These are phyloP conservation scores for Amia ocellicauda DNA, from an alignment of 2,113 vertebrate species.

Conservation along the genomic window DNA sequence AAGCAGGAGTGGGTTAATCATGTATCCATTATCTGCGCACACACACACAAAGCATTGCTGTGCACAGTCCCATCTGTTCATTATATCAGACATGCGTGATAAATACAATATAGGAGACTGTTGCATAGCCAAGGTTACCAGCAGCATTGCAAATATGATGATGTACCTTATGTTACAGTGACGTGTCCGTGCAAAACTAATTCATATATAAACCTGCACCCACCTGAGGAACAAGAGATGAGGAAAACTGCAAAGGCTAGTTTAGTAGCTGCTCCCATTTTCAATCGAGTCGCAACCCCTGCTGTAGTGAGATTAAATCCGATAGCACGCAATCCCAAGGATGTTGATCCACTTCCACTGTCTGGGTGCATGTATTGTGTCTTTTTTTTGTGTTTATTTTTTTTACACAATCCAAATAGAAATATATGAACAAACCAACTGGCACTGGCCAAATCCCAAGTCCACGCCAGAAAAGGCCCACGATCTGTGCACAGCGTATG, in stretches of 20 bases:
- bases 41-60: too few relatives aligned
- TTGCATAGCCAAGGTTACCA: too few relatives aligned
- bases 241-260: conserved; percentile 97
- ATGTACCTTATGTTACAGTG: too few relatives aligned
- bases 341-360: conserved; percentile 1
- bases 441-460: conserved; percentile 26
- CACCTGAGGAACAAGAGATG: conserved; percentile 98
- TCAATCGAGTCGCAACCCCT: conserved; percentile 51
- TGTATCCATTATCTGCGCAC: too few relatives aligned
- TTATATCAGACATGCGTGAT: too few relatives aligned
- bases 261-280: conserved; percentile 98
- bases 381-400: background rate
- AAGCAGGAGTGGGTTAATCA: too few relatives aligned
- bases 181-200: too few relatives aligned
- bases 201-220: too few relatives aligned
- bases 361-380: background rate
- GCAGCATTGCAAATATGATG: too few relatives aligned
- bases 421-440: conserved; percentile 9
- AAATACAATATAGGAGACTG: too few relatives aligned
- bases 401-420: background rate
- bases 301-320: conserved; percentile 41
- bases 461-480: conserved; percentile 33
- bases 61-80: too few relatives aligned
- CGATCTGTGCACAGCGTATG: conserved; percentile 38
- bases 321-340: conserved; percentile 22